Base-by-base conservation (phyloP, 2,888 invertebrate species). In the Anthophora plumipes region DNA sequence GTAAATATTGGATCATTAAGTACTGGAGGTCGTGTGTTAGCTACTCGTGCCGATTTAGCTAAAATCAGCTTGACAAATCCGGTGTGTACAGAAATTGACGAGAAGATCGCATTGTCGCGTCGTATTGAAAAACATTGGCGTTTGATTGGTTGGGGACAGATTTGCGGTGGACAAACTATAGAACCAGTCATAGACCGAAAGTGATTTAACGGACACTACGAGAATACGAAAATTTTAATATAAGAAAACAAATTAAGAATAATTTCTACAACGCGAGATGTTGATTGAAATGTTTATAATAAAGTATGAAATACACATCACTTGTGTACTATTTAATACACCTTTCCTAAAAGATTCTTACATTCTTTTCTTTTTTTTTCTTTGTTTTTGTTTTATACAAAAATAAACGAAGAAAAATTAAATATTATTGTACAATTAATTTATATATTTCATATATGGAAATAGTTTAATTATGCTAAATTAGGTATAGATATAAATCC, bases 121-220 rank as follows among this genome's bases (percentile, higher is more conserved):
- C 96, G 99, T 94, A 98, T 99, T 55, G 99, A 99, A 91, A 99
- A 99, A 94, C 99, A 99, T 95, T 99, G 99, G 99, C 97, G 99
- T 94, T 96, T 99, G 93, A 99, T 99, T 93, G 99, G 99, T 89
- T 99, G 99, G 99, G 99, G 99, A 89, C 98, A 99, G 94, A 99
- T 99, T 94, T 96, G 98, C 94, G 97, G 98, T 93, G 99, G 99
- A 89, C 97, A 97, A 93, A 98, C 98, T 89, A 98, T 99, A 91
- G 97, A 97, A 91, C 99, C 99, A 22, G 94, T 95, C 54, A 94
- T 94, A 85, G 95, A 95, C 83, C 89, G 90, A 52, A 93, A 92
- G 74, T 91, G 89, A 87, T 59, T 75, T 11, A 9, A 55, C 11
- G 8, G 25, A 73, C 25, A 43, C 41, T 20, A 43, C 8, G 7